Evolutionary conservation across 1,140 invertebrate genomes (phyloP).

Genomic region (Antheraea mylitta): DNA sequence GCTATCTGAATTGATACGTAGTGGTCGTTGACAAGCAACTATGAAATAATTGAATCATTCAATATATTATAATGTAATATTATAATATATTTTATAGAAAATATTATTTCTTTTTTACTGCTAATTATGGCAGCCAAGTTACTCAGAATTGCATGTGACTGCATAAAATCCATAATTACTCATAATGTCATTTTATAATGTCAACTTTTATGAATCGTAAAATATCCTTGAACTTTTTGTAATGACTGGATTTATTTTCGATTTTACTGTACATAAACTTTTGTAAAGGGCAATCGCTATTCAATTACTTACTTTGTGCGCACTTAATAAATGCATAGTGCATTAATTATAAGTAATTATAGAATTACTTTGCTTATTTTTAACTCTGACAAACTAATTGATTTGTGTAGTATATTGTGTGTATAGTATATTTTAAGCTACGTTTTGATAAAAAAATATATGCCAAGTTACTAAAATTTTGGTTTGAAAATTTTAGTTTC

Average conservation of each 20-base stretch:
- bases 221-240: constrained; percentile 53
- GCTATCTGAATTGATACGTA: background rate
- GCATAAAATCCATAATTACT: constrained; percentile 25
- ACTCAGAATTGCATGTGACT: background rate
- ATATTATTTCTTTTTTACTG: background rate
- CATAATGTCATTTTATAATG: constrained; percentile 55
- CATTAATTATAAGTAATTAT: too few relatives aligned
- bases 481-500: too few relatives aligned
- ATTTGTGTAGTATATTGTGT: too few relatives aligned
- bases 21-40: constrained; percentile 14
- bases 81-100: background rate
- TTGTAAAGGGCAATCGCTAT: background rate
- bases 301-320: background rate
- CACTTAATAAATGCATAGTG: too few relatives aligned
- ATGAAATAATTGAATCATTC: constrained; percentile 20
- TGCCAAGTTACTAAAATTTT: too few relatives aligned
- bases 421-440: too few relatives aligned
- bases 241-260: constrained; percentile 57
- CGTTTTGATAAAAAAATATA: too few relatives aligned
- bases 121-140: background rate
- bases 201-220: constrained; percentile 64
- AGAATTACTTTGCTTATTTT: too few relatives aligned
- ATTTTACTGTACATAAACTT: constrained; percentile 33
- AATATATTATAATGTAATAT: background rate
- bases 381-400: too few relatives aligned